Conservation (phyloP, 2,113 vertebrate genomes). For the Dendropsophus ebraccatus region DNA sequence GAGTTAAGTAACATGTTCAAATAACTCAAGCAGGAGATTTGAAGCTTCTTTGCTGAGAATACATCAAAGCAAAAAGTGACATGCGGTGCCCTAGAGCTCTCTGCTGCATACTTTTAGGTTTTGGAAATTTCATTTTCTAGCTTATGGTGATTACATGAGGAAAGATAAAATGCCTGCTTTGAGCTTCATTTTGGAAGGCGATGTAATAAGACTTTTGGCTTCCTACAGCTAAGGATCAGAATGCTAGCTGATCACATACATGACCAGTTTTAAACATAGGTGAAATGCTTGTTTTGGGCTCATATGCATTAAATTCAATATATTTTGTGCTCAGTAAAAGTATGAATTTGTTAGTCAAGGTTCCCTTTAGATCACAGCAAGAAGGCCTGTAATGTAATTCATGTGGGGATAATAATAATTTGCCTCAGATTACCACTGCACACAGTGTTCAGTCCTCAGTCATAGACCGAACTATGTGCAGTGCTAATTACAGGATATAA, state of each 20-base stretch:
- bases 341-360: not conserved
- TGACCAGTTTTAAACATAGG: conserved; percentile 1
- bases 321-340: not conserved
- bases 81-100: conserved; percentile 70
- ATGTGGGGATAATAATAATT: not conserved
- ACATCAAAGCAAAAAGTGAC: conserved; percentile 76
- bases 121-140: conserved; percentile 77
- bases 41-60: conserved; percentile 60
- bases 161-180: conserved; percentile 74
- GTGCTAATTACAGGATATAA: not conserved
- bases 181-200: conserved; percentile 73
- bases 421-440: not conserved
- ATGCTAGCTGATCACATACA: conserved; percentile 29
- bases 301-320: not conserved
- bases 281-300: conserved; percentile 5
- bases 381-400: not conserved
- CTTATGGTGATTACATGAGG: conserved; percentile 73
- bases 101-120: conserved; percentile 77
- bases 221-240: conserved; percentile 66
- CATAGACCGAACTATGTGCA: conserved; percentile 9
- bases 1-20: conserved; percentile 67
- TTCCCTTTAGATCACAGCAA: not conserved
- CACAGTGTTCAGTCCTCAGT: not conserved
- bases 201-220: conserved; percentile 71
- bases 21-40: conserved; percentile 66